Conservation (phyloP, 2,888 invertebrate genomes). For the Pimpla rufipes region DNA sequence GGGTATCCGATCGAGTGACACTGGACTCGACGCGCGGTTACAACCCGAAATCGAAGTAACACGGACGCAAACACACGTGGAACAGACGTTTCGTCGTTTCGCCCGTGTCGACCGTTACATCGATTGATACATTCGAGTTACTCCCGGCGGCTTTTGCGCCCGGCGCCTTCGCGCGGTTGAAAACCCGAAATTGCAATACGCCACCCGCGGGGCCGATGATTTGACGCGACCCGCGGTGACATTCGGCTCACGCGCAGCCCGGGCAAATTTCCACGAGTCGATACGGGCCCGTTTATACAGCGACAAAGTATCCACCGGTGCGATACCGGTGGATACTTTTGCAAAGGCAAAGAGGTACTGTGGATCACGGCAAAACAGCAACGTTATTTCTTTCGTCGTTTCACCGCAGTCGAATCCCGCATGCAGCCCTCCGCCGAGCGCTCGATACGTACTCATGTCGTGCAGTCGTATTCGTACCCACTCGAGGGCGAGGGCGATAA, state of each 20-base stretch:
- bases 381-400: conserved; percentile 58
- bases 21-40: neutral
- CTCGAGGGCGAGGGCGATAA: neutral
- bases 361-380: neutral
- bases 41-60: neutral
- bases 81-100: conserved; percentile 45
- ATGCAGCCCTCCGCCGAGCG: neutral
- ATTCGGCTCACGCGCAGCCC: conserved; percentile 61
- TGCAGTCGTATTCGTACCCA: neutral
- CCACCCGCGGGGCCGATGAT: neutral
- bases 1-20: conserved; percentile 5
- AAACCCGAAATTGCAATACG: conserved; percentile 46
- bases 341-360: conserved; percentile 5
- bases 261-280: conserved; percentile 70
- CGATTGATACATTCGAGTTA: conserved; percentile 70
- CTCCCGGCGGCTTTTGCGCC: neutral
- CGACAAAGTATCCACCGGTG: conserved; percentile 2
- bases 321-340: too few relatives aligned
- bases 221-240: conserved; percentile 49
- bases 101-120: conserved; percentile 59
- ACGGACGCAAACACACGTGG: conserved; percentile 28
- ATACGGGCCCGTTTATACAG: conserved; percentile 49
- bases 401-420: neutral
- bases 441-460: conserved; percentile 9
- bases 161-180: conserved; percentile 17